phyloP scores from a whole-genome alignment of 2,797 vertebrate species.

The Bufotes viridis region DNA sequence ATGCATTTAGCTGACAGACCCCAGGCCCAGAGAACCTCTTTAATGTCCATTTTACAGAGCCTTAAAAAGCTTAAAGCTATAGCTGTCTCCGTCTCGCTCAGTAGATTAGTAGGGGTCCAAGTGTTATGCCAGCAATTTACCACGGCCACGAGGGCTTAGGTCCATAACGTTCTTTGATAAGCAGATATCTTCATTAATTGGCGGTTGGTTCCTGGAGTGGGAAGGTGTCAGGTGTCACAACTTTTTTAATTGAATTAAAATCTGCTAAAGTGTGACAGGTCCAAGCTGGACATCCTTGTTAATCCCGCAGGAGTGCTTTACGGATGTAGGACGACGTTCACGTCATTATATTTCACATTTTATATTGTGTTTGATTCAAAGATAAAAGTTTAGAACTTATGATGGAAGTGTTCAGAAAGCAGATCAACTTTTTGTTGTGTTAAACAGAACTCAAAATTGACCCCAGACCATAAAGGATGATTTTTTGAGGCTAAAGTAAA shows the following conservation, averaged over 20 bases:
- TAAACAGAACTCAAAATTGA: not conserved
- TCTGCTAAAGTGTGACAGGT: not conserved
- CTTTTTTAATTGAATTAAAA: not conserved
- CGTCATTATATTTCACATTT: not conserved
- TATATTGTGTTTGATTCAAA: not conserved
- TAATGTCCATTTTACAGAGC: not conserved
- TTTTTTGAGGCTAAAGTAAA: not conserved
- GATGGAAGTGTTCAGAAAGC: not conserved
- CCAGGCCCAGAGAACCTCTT: no score
- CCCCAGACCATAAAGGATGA: not conserved
- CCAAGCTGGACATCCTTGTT: conserved; percentile 2
- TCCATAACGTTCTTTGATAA: not conserved
- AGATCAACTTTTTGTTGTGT: not conserved
- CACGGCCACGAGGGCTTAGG: not conserved
- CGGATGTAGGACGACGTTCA: not conserved
- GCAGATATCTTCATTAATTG: not conserved
- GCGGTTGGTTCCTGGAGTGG: not conserved
- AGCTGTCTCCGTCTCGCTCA: not conserved
- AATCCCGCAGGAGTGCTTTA: not conserved
- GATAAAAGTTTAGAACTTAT: not conserved
- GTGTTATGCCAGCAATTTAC: not conserved
- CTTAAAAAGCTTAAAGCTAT: not conserved
- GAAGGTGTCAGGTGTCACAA: not conserved
- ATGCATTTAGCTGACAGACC: no score
- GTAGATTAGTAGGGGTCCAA: not conserved